Evolutionary conservation across 64 coral and sea anemone species (phyloP), one percentile per base, ranked within the genome.

Genomic region (Porites australiensis): DNA sequence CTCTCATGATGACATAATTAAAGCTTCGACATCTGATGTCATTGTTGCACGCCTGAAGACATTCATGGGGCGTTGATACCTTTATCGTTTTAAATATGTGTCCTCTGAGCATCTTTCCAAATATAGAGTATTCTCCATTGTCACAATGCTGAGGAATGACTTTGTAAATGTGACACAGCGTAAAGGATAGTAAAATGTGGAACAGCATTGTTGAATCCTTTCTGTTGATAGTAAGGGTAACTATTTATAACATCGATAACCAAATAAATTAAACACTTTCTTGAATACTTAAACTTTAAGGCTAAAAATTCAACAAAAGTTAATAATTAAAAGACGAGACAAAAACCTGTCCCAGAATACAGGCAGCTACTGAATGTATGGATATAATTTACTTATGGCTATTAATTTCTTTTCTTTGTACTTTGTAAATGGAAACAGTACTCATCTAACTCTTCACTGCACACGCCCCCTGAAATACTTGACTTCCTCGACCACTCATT

Each of bases 21-120:
- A 74, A 74, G 44, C 71, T 74, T 13, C 45, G 71, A 15, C 71
- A 74, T 46, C 71, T 74, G 71, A 74, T 13, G 44, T 74, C 71
- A 46, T 0, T 44, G 43, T 74, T 74, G 46, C 71, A 74, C 1
- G 71, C 71, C 71, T 74, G 71, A 10, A 74, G 71, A 5, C 71
- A 74, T 13, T 74, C 43, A 11, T 13, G 4, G 44, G 71, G 37
- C 5, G 13, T 74, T 74, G 37, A 74, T 13, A 74, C 71, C 9
- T 47, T 74, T 4, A 74, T 15, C 12, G 11, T 46, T 44, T 1
- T 48, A 15, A 14, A 74, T 13, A 46, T 22, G 14, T 45, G 45
- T 12, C 71, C 71, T 13, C 45, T 74, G 4, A 74, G 71, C 71
- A 74, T 74, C 71, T 46, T 74, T 0, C 71, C 71, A 74, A 74